Base-by-base conservation (phyloP, 2,888 invertebrate genomes). In the Orchesellides sinensis region DNA sequence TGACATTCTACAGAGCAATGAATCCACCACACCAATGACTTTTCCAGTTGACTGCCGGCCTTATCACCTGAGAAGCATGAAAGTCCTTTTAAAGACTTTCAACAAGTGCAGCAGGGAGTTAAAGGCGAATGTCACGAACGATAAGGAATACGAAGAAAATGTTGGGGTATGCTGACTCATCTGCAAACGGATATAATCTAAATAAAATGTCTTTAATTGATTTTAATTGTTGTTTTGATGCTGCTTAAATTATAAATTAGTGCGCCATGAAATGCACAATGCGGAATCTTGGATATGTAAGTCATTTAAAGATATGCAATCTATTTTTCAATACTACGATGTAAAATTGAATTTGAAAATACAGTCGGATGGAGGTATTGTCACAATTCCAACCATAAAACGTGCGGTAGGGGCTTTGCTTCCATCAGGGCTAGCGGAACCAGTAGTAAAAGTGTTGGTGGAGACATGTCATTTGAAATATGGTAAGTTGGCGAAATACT, bases 251-350 rank as follows among this genome's bases (percentile, higher is more conserved):
- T 14, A 47, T 47, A 8, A 12, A 3, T 45, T 23, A 82, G 75
- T 83, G 83, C 19, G 70, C 75, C 19, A 70, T 83, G 56, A 83
- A 83, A 17, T 83, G 83, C 32, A 75, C 83, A 14, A 69, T 83
- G 75, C 63, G 65, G 6, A 47, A 27, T 17, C 19, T 63, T 3
- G 70, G 32, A 17, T 70, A 63, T 21, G 77, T 83, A 69, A 77
- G 79, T 74, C 21, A 21, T 4, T 35, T 12, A 12, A 12, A 35
- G 35, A 35, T n/a, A n/a, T n/a, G n/a, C 35, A 35, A 35, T 8
- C 12, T 35, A 12, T 12, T 8, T 35, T 35, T 8, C 6, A 47
- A n/a, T 47, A 5, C n/a, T 47, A 47, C n/a, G n/a, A 17, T 17
- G n/a, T 47, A n/a, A 47, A 4, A 10, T 47, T 47, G 17, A 47